Evolutionary conservation across 64 coral and sea anemone species (phyloP), one percentile per base, ranked within the genome.

Genomic region (Pachyseris speciosa): DNA sequence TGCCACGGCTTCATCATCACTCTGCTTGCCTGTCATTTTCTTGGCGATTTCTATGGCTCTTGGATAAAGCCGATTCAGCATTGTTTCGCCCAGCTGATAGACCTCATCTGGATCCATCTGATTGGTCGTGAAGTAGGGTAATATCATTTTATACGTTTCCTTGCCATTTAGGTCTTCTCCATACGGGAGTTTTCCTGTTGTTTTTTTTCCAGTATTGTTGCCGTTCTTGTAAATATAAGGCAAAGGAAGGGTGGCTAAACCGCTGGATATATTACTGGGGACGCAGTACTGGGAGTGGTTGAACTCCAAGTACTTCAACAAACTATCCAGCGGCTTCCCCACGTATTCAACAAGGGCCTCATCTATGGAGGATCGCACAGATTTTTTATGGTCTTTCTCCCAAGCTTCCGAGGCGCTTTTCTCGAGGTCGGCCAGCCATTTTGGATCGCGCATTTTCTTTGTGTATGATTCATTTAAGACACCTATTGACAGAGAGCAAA

Each of bases 71-170:
- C 90, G 72, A 28, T 87, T 37, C 19, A 89, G 63, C 93, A 95
- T 95, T n/a, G 31, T 51, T n/a, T 87, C 48, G 10, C 97, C 97
- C 25, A 99, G 81, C 1, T 83, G 7, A 58, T 93, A 69, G 2
- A 99, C 89, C 3, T 99, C 24, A 11, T 95, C 80, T 0, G 97
- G 93, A 1, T 31, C 95, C 90, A 99, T 92, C 42, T 93, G 53
- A 10, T 87, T 95, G 2, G 97, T 99, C 0, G 97, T 99, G 51
- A 95, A 99, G 86, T 99, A 99, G 2, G 94, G 94, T 22, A 99
- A 44, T 31, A 95, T 99, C 67, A 68, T 95, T 83, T 95, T 79
- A 43, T 99, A 99, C 5, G 97, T 90, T 75, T 93, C 69, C 16
- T 13, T 92, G n/a, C 97, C 97, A 48, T 55, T 70, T 38, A 99